Evolutionary conservation across 1,140 invertebrate genomes (phyloP), one percentile per base, ranked within the genome.

Genomic region (Calliphora vicina): DNA sequence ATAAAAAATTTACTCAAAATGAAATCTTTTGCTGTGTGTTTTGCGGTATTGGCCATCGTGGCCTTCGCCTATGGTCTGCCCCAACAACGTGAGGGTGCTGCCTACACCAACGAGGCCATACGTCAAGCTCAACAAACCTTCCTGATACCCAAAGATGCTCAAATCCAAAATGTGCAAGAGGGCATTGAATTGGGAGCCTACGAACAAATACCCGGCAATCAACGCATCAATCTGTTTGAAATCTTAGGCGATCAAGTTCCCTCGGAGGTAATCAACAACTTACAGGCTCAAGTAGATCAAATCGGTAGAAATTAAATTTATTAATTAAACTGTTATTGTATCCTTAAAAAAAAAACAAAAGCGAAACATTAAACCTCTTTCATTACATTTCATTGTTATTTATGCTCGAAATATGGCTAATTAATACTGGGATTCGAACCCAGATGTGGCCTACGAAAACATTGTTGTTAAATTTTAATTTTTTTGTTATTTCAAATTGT

Each of bases 81-180:
- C 0, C 94, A 95, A 90, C 94, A 95, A 90, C 93, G 95, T 84
- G 96, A 96, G 85, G 96, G 96, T 0, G 94, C 94, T 26, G 93
- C 93, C 81, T 96, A 96, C 90, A 95, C 95, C 83, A 95, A 96
- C 86, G 96, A 96, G 88, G 96, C 96, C n/a, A 96, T 96, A 86
- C 93, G 94, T 82, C 96, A 96, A 91, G 96, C 95, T 0, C 95
- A 96, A 90, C 96, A 94, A 89, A 96, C 95, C 1, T 94, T 94
- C 85, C 92, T 96, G 73, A 96, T 96, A 84, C 95, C 96, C 5
- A 95, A 95, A 87, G 95, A 96, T 87, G 95, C 96, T n/a, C 93
- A 94, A 85, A 97, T 96, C 82, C 95, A 96, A 87, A 89, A 94
- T 91, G 96, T 97, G 0, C 95, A 96, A 91, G 95, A 96, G 91